Evolutionary conservation across 2,888 invertebrate genomes (phyloP).

Genomic region (Agriopis leucophaearia): DNA sequence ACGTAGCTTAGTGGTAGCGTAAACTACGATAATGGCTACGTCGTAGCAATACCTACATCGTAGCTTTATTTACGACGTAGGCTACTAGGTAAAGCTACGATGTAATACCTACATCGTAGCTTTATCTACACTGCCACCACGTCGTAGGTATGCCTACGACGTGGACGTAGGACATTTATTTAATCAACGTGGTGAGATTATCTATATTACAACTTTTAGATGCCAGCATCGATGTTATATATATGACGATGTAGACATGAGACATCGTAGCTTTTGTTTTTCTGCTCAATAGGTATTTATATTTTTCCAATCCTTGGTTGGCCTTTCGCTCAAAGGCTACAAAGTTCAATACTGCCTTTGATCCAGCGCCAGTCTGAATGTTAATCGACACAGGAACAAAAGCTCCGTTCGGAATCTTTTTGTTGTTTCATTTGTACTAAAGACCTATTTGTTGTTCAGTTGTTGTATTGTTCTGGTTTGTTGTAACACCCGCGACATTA

Average conservation of each 20-base stretch:
- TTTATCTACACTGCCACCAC: background rate
- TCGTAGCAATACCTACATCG: background rate
- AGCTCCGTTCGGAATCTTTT: constrained; percentile 3
- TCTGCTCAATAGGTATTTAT: constrained; percentile 11
- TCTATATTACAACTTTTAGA: no score
- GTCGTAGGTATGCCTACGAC: background rate
- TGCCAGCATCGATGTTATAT: no score
- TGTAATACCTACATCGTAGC: background rate
- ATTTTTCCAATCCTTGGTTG: constrained; percentile 2
- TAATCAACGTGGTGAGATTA: no score
- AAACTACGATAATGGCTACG: background rate
- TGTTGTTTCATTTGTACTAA: constrained; percentile 1
- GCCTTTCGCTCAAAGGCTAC: constrained; percentile 13
- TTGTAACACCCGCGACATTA: background rate
- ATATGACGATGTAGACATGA: background rate
- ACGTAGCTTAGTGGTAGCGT: no score
- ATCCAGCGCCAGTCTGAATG: constrained; percentile 18
- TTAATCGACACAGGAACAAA: constrained; percentile 20
- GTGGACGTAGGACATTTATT: background rate
- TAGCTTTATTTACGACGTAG: background rate
- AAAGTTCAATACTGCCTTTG: constrained; percentile 21
- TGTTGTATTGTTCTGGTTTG: background rate
- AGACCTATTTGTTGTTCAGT: constrained; percentile 3
- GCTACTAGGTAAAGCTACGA: background rate
- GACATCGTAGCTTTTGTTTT: constrained; percentile 2